phyloP scores from a whole-genome alignment of 2,888 invertebrate species.

The Noctua janthina region DNA sequence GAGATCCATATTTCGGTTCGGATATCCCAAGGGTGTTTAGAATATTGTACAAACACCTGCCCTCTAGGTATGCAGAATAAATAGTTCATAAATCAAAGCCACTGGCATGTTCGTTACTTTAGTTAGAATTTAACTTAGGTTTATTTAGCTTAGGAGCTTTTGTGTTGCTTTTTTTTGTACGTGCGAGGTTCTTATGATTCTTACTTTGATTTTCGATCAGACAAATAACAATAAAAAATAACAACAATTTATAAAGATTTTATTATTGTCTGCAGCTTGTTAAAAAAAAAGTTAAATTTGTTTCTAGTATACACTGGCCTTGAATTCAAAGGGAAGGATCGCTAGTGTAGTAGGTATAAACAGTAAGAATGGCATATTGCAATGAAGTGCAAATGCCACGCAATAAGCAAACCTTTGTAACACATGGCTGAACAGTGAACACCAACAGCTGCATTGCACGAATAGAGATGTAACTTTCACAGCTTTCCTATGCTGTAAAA shows the following conservation, averaged over 20 bases:
- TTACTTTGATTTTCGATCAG: background rate
- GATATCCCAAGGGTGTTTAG: conserved; percentile 50
- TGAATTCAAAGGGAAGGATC: background rate
- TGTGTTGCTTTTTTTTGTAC: background rate
- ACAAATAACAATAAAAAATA: no score
- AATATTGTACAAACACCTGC: conserved; percentile 32
- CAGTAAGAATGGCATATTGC: conserved; percentile 6
- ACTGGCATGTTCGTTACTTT: conserved; percentile 34
- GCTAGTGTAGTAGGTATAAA: background rate
- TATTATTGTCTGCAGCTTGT: no score
- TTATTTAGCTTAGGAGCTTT: background rate
- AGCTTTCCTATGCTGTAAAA: no score
- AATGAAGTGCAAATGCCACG: conserved; percentile 22
- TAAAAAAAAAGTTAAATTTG: no score
- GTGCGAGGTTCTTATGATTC: background rate
- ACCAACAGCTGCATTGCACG: conserved; percentile 8
- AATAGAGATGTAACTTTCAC: conserved; percentile 18
- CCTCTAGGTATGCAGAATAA: conserved; percentile 21
- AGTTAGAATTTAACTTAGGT: background rate
- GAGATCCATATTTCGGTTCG: conserved; percentile 34
- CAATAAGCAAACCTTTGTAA: conserved; percentile 39
- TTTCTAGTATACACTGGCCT: no score
- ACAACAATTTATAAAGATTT: no score
- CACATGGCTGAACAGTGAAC: conserved; percentile 27
- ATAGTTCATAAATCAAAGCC: conserved; percentile 46